Base-by-base conservation (phyloP, 2,797 vertebrate genomes). In the Loris lydekkerianus region DNA sequence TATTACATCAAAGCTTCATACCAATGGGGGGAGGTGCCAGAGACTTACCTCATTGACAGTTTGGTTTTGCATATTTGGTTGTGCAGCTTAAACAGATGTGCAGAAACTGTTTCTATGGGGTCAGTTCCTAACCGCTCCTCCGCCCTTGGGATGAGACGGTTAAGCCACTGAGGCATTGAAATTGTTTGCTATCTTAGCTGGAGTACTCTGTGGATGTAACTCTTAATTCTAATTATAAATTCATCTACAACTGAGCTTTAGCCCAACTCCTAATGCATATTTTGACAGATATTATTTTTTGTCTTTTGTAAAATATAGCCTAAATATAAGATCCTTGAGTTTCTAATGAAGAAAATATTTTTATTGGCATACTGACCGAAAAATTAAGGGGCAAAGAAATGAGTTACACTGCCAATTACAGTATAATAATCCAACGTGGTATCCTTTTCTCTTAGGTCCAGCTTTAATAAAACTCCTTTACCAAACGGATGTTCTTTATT, bases 291-390 rank as follows among this genome's bases (percentile, higher is more conserved):
- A 65, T 8, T 67, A 49, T 31, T 77, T 90, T 93, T 95, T 67
- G 7, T 31, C 2, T 15, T 75, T 43, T 40, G 6, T 8, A 87
- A 81, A 84, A 88, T 2, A 13, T 4, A 82, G 11, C 49, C n/a
- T 77, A 93, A 91, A 70, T 69, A 81, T 29, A 76, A 93, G 13
- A 56, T 56, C 9, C 0, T 89, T 89, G 20, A 63, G 27, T 95
- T 69, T 89, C 65, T 85, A 89, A 73, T 72, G 21, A 81, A 46
- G 27, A 67, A 8, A 92, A 67, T 31, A 37, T 73, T 85, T 93
- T 90, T 85, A 58, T 23, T 89, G 49, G 31, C 9, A 63, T 37
- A 80, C 10, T 18, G 20, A 91, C 81, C 82, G 49, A 88, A 96
- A 88, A 95, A 75, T 61, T 60, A 69, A 89, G 69, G 34, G 37